Base-by-base conservation (phyloP, 2,113 vertebrate genomes). In the Cinclus mexicanus region DNA sequence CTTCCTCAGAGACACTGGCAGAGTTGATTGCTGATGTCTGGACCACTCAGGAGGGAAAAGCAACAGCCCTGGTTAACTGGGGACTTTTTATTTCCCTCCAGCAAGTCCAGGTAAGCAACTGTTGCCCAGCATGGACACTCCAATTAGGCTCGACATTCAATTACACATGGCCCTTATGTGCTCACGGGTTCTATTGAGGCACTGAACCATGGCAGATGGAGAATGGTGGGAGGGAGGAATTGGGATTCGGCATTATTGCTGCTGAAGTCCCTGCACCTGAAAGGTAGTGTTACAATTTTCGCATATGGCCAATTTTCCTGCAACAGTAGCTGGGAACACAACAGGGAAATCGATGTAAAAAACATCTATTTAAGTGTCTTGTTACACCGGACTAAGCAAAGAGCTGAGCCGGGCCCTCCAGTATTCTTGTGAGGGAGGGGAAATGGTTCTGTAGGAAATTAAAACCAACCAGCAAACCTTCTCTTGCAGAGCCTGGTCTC, bases 81-180 rank as follows among this genome's bases (percentile, higher is more conserved):
- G 98, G 98, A 20, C 98, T 98, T 28, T 99, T 99, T 84, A 57
- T 85, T 61, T 99, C 99, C 39, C 98, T 99, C 60, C 98, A 99
- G 83, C 99, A 99, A 90, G 99, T 98, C 6, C 98, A 99, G 99
- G 99, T 99, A 92, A 69, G 74, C 37, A 28, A n/a, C 33, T 71
- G 14, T 16, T n/a, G 19, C 17, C 21, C 8, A 57, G 41, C 29
- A 25, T 1, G 20, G 41, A 24, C 14, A 11, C 18, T 10, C 28
- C 31, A 52, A 4, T 35, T 8, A 31, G 64, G 52, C 1, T 70
- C 57, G 8, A n/a, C 4, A 3, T n/a, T 53, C 24, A 28, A 7
- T 25, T n/a, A 39, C 12, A 18, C 15, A 0, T 3, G 26, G 61
- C 67, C 1, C 0, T 12, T 2, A 33, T 1, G n/a, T 9, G 37